A percentile compares a stretch with the other conserved stretches of the same genome.
These are phyloP conservation scores for Paramacrobiotus metropolitanus DNA, from an alignment of 1,140 invertebrate species.

Conservation along the genomic window DNA sequence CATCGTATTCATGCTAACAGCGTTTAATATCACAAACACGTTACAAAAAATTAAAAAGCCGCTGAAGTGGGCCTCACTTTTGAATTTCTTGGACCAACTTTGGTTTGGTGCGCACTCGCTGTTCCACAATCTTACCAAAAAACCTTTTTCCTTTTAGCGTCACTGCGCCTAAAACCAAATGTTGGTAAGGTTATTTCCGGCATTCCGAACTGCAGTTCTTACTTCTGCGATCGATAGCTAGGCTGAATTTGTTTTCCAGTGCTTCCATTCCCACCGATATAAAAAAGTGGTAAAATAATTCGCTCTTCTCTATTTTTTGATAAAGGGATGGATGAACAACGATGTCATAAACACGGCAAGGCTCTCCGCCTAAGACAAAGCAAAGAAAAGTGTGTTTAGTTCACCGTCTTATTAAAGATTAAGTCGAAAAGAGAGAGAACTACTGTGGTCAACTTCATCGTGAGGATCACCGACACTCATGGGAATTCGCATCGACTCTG, in stretches of 20 bases:
- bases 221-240: slow-evolving; percentile 2
- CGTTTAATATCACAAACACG: no score
- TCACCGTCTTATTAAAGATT: not conserved
- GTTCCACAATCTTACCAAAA: slow-evolving; percentile 5
- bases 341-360: slow-evolving; percentile 6
- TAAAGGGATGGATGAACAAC: slow-evolving; percentile 8
- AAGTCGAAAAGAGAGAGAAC: not conserved
- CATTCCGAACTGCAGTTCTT: no score
- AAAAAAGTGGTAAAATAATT: slow-evolving; percentile 6
- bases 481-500: slow-evolving; percentile 3
- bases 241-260: slow-evolving; percentile 8
- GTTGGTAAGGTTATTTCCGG: no score
- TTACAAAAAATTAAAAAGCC: no score
- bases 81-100: not conserved
- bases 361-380: slow-evolving; percentile 2
- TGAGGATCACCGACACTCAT: slow-evolving; percentile 8
- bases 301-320: not conserved
- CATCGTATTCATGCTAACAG: no score
- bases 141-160: slow-evolving; percentile 8
- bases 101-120: not conserved
- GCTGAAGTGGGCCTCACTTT: no score
- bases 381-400: not conserved
- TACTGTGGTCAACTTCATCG: slow-evolving; percentile 7
- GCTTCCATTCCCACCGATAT: slow-evolving; percentile 6
- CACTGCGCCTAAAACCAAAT: slow-evolving; percentile 1